Conservation (phyloP, 37 sponge, comb jelly and placozoan species). For the Aplysina aerophoba region DNA sequence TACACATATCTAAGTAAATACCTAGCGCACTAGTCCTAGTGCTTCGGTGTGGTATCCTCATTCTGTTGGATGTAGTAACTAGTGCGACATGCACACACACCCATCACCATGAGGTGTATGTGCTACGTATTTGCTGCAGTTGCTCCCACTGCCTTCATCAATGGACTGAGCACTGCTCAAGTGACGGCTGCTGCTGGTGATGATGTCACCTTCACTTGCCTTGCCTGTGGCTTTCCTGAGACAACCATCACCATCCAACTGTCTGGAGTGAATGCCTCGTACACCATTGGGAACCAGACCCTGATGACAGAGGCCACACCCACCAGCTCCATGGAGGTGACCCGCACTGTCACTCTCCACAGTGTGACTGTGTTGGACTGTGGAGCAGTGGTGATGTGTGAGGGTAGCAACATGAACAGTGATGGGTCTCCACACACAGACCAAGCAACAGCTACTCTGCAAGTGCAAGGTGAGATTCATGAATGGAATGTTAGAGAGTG, state of each 20-base stretch:
- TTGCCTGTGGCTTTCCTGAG: slow-evolving; percentile 25
- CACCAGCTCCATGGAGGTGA: not conserved
- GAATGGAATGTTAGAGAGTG: too few relatives aligned
- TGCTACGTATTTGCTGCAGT: too few relatives aligned
- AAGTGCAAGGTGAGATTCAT: slow-evolving; percentile 1
- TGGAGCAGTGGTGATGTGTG: slow-evolving; percentile 30
- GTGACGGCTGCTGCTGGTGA: not conserved
- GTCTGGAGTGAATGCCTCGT: not conserved
- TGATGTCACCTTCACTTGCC: not conserved
- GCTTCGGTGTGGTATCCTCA: too few relatives aligned
- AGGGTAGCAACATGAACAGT: not conserved
- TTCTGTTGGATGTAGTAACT: too few relatives aligned
- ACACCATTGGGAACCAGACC: not conserved
- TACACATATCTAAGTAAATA: too few relatives aligned
- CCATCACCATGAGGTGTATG: too few relatives aligned
- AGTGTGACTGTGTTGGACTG: slow-evolving; percentile 10
- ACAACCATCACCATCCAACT: slow-evolving; percentile 16
- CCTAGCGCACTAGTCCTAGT: too few relatives aligned
- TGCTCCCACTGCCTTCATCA: too few relatives aligned
- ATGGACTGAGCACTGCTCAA: not conserved
- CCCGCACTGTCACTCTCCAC: slow-evolving; percentile 15
- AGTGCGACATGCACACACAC: too few relatives aligned
- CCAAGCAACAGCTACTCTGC: not conserved
- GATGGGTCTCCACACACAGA: not conserved
- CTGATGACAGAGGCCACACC: not conserved